Evolutionary conservation across 2,888 invertebrate species (phyloP).

Genomic region (Branchipolynoe longqiensis): DNA sequence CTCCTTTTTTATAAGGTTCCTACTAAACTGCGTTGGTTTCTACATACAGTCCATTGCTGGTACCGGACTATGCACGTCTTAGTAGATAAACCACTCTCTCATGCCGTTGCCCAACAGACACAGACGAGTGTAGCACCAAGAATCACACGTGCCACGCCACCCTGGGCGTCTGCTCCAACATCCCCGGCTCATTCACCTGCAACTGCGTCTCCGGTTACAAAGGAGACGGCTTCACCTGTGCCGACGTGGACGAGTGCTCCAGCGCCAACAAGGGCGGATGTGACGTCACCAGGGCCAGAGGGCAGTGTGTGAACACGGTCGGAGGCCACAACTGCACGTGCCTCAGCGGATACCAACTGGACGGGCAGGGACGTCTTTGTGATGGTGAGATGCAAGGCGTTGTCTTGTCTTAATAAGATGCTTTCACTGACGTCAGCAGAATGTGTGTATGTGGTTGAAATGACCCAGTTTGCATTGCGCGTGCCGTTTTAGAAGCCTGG

Average conservation of each 20-base stretch:
- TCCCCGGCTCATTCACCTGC: slow-evolving; percentile 3
- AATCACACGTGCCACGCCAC: slow-evolving; percentile 21
- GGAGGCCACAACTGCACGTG: slow-evolving; percentile 38
- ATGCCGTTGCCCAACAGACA: background rate
- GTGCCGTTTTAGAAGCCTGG: too few species aligned
- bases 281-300: slow-evolving; percentile 63
- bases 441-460: too few species aligned
- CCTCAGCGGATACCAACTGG: background rate
- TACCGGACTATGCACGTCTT: too few species aligned
- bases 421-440: too few species aligned
- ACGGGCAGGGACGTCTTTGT: background rate
- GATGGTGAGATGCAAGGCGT: too few species aligned
- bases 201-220: slow-evolving; percentile 10
- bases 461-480: too few species aligned
- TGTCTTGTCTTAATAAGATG: too few species aligned
- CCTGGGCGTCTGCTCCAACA: slow-evolving; percentile 32
- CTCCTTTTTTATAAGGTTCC: too few species aligned
- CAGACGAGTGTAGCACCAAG: slow-evolving; percentile 26
- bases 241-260: slow-evolving; percentile 25
- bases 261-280: background rate
- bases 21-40: too few species aligned
- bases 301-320: slow-evolving; percentile 1
- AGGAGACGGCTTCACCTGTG: slow-evolving; percentile 16
- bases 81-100: background rate
- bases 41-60: too few species aligned